Evolutionary conservation across 1,140 invertebrate species (phyloP), one percentile per base, ranked within the genome.

Genomic region (Nephila pilipes): DNA sequence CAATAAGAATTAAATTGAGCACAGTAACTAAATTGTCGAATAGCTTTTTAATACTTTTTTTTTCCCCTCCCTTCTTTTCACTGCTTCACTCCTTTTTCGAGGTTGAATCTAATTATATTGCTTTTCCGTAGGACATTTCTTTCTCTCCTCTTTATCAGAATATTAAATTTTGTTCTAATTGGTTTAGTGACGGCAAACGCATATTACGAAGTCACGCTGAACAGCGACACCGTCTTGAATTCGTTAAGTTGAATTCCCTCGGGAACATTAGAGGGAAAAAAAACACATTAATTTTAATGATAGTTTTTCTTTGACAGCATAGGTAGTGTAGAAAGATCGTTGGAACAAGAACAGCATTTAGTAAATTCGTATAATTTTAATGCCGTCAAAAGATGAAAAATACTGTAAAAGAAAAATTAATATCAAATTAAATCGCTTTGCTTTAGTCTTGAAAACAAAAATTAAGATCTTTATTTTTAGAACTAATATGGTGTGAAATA

Each of bases 111-210:
- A 90, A 90, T 90, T 90, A 90, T 83, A 57, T 55, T 57, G 69
- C 87, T 89, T 89, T 80, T 29, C 69, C 29, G 57, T 32, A 18
- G 38, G 79, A 65, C 57, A 20, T 58, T 58, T 57, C 69, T 65
- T 36, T 87, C 10, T 6, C 25, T 57, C 54, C 36, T 80, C 25
- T 81, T 90, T 81, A 90, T 90, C 79, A 83, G 89, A 81, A 90
- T 90, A 90, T 90, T 69, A 81, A 90, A 90, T 90, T 90, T 90
- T 58, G 89, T 38, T 46, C 79, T 90, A 90, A 90, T 90, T 81
- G 32, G 63, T 83, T 90, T 90, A 90, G 89, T 75, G 55, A 57
- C 55, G 29, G 65, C 87, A 46, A 36, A 57, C 18, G 36, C 46
- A 55, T 55, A 83, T 83, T 69, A 69, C 18, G 58, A 65, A 87